Evolutionary conservation across 2,888 invertebrate species (phyloP), one percentile per base, ranked within the genome.

Genomic region (Watsonalla binaria): DNA sequence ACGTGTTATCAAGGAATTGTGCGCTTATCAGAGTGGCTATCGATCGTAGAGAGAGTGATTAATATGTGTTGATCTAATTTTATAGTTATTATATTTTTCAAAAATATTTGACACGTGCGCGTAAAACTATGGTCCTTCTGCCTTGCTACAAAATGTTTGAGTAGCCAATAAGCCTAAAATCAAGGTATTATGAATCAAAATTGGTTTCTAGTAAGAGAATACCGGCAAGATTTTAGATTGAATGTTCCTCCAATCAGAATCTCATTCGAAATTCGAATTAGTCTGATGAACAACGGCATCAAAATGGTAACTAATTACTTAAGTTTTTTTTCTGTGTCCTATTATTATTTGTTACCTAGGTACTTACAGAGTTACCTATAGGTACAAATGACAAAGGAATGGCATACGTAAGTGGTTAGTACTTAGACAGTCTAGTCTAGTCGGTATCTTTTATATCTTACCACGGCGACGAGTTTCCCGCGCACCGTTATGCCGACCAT

Each of bases 401-500:
- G 24, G 24, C 24, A 24, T 24, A 24, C 1, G 1, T 4, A 24
- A 24, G 24, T 24, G 24, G 24, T 1, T 24, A 24, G 24, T 24
- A 24, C 24, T 4, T 2, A 24, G 4, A 24, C 4, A 24, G 24
- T 24, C 24, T 24, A 24, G 24, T 2, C 24, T 2, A 24, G 24
- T 24, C 34, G 37, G 6, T 15, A 46, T n/a, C n/a, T 47, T 47
- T 55, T 92, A 37, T 8, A 37, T 42, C 94, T 94, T 92, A 99
- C 99, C 93, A 96, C 93, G 54, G 98, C 98, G 56, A 94, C 93
- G 37, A 99, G 91, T 63, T 95, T 93, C 67, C 99, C 99, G 73
- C 96, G 93, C 48, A 99, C 96, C 35, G 97, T 98, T 76, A 99
- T 94, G 60, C 99, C 99, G 69, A 96, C 94, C 90, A 97, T 97